Evolutionary conservation across 2,113 vertebrate species (phyloP), one percentile per base, ranked within the genome.

Genomic region (Chrysemys picta): DNA sequence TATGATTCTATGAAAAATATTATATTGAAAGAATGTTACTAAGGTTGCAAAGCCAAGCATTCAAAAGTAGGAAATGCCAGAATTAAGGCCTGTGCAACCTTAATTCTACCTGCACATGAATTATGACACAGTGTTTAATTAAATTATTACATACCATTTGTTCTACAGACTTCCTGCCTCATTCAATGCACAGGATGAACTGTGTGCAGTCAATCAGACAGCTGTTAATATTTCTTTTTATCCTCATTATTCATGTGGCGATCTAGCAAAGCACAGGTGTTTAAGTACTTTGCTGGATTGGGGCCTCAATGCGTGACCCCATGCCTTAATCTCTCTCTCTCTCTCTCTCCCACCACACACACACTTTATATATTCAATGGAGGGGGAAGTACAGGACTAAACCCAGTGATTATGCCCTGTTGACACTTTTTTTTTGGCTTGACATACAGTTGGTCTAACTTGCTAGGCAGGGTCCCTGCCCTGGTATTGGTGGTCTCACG

Each of bases 341-440:
- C 10, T 5, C 17, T 2, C 16, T 7, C 31, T 8, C 29, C 14
- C 31, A 7, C 14, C 14, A 5, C n/a, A 38, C 8, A 4, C 8
- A 42, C 9, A 42, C 3, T 59, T 13, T 38, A 72, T 38, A 72
- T 35, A 38, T 72, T 72, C 35, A 38, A 16, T 38, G n/a, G 7
- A 17, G 5, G 8, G 31, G 65, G 65, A 72, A 10, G 16, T 2
- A 2, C 65, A 72, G n/a, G 62, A 35, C 62, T 31, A 69, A 69
- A 69, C 62, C 24, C 21, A 76, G 21, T 12, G 10, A 78, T 47
- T 38, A 72, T 47, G 75, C 22, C 75, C 75, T 47, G 12, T 14
- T 13, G 25, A 47, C 12, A 27, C 42, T 47, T 78, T 72, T 76
- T 42, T 45, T 38, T 45, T 45, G 72, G 42, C 12, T 11, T 47